Percentiles rank a stretch among this genome's conserved stretches.
Conservation (phyloP, 2,888 invertebrate species). For the Disparrhopalites patrizii region DNA sequence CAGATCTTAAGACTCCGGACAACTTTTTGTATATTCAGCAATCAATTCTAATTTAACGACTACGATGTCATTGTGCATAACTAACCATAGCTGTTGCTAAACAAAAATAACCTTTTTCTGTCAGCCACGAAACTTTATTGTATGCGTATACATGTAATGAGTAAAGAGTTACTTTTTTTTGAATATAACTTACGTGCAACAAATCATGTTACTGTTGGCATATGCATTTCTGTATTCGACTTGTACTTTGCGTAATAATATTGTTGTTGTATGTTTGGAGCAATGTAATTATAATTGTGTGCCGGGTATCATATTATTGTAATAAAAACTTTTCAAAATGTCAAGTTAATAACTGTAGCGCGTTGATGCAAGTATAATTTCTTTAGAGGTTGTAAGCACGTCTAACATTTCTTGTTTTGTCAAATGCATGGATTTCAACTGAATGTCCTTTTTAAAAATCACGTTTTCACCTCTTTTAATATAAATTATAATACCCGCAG, state of each 20-base stretch:
- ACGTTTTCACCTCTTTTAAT: too few species aligned
- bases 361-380: too few species aligned
- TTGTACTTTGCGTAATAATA: slow-evolving; percentile 16
- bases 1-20: slow-evolving; percentile 19
- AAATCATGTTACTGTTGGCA: slow-evolving; percentile 22
- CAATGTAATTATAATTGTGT: slow-evolving; percentile 14
- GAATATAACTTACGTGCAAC: slow-evolving; percentile 12
- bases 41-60: slow-evolving; percentile 7
- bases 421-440: too few species aligned
- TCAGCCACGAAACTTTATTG: background rate
- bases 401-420: too few species aligned
- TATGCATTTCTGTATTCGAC: slow-evolving; percentile 16
- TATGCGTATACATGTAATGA: background rate
- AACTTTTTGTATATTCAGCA: slow-evolving; percentile 7
- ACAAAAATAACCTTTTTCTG: background rate
- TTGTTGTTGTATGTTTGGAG: slow-evolving; percentile 19
- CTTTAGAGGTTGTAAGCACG: too few species aligned
- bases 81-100: slow-evolving; percentile 1
- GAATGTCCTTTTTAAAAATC: too few species aligned
- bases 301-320: slow-evolving; percentile 16
- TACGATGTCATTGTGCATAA: background rate
- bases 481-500: too few species aligned
- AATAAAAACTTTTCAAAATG: slow-evolving; percentile 17
- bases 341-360: background rate
- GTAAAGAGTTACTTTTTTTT: background rate